Base-by-base conservation (phyloP, 2,888 invertebrate species). In the Clepsis dumicolana region DNA sequence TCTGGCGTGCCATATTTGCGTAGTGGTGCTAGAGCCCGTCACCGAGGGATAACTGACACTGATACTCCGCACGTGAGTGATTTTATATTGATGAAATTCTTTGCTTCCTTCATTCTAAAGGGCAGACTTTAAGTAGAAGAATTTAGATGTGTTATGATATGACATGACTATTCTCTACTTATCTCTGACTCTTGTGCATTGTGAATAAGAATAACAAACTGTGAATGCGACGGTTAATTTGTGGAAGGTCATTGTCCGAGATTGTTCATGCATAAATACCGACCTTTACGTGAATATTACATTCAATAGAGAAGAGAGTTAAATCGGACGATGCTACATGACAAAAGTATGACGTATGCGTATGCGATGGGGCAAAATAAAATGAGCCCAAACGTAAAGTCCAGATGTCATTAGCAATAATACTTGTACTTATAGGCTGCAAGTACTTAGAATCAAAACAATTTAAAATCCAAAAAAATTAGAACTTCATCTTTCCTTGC, bases 1-100 rank as follows among this genome's bases (percentile, higher is more conserved):
- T 85, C 82, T 78, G 81, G 85, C 75, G 88, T 88, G 88, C 88
- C 88, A 88, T 88, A 73, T 84, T 70, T 70, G 72, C 78, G 78
- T 83, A 76, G 80, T 81, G 84, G 84, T 87, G 83, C 82, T 86
- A 81, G 73, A 73, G 79, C 80, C 79, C 25, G 53, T 61, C 54
- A 54, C 10, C 32, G n/a, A 29, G 12, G n/a, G 56, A 64, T 35
- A 60, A 61, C 24, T 53, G 41, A 60, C 52, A 65, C 53, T 66
- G 41, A 54, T 54, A 29, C 18, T 16, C 54, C 8, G 16, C 16
- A 41, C 16, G 16, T 16, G 16, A 44, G 16, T 44, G 41, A 44
- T 44, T 7, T 44, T 4, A 38, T 44, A 18, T 18, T 18, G 5
- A 38, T 38, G 4, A n/a, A n/a, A 44, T 44, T 12, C n/a, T 18